Evolutionary conservation across 2,797 vertebrate species (phyloP).

Genomic region (Rhinella marina): DNA sequence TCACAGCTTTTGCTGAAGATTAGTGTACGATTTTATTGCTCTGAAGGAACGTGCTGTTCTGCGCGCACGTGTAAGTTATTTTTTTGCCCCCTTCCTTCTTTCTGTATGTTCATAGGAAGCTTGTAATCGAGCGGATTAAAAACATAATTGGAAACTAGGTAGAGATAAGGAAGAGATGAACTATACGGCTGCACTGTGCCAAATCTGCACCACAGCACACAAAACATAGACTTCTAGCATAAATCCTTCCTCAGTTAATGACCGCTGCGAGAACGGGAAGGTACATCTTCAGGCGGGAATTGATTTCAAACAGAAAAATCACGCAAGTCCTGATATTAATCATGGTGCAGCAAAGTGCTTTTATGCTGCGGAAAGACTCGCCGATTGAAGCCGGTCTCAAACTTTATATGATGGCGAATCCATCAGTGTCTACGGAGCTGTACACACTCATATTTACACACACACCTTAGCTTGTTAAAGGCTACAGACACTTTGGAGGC

Average conservation of each 20-base stretch:
- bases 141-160: conserved; percentile 59
- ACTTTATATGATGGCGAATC: conserved; percentile 54
- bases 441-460: conserved; percentile 40
- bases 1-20: conserved; percentile 56
- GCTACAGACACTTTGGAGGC: not conserved
- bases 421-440: conserved; percentile 52
- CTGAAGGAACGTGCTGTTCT: conserved; percentile 50
- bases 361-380: conserved; percentile 51
- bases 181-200: conserved; percentile 34
- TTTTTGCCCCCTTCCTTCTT: conserved; percentile 12
- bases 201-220: conserved; percentile 40
- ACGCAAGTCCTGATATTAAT: conserved; percentile 56
- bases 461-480: conserved; percentile 19
- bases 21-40: conserved; percentile 58
- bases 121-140: conserved; percentile 60
- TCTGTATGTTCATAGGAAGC: conserved; percentile 46
- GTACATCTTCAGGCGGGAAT: conserved; percentile 59
- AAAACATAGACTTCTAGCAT: conserved; percentile 48
- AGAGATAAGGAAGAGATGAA: conserved; percentile 58
- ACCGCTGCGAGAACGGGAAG: conserved; percentile 54
- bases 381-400: conserved; percentile 51
- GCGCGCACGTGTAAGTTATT: conserved; percentile 21
- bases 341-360: conserved; percentile 49
- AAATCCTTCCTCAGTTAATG: conserved; percentile 58
- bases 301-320: conserved; percentile 61